phyloP scores from a whole-genome alignment of 2,113 vertebrate species.

The Phalacrocorax pelagicus region DNA sequence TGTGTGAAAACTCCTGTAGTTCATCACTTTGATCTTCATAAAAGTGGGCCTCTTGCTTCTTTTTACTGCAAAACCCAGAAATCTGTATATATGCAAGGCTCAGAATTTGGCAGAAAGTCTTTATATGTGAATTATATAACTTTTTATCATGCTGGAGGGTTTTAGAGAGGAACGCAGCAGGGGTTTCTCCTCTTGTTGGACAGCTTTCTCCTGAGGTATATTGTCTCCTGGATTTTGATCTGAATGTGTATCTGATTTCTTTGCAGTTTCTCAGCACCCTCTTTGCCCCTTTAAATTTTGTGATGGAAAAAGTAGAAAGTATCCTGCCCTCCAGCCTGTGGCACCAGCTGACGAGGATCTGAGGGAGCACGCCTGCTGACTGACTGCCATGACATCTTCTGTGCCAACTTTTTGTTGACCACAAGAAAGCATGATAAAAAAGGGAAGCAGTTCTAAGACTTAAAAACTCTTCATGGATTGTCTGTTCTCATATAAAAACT shows the following conservation, averaged over 20 bases:
- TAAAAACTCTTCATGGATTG: conserved; percentile 77
- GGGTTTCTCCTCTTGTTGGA: background rate
- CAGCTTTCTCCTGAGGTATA: background rate
- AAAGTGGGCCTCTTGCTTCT: background rate
- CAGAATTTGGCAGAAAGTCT: background rate
- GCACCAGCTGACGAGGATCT: conserved; percentile 98
- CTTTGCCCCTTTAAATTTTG: conserved; percentile 97
- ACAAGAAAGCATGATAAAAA: conserved; percentile 79
- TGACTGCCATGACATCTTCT: conserved; percentile 68
- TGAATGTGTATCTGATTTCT: conserved; percentile 42
- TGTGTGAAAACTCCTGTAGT: background rate
- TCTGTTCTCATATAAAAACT: conserved; percentile 86
- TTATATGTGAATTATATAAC: fast-evolving
- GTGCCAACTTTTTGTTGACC: conserved; percentile 81
- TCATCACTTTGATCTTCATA: background rate
- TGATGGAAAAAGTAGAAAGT: conserved; percentile 99
- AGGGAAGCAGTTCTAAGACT: conserved; percentile 76
- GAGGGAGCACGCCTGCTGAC: conserved; percentile 35
- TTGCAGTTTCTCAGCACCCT: conserved; percentile 96
- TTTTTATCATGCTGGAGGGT: background rate
- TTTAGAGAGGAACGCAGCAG: background rate
- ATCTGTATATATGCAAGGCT: background rate
- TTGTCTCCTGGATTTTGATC: background rate
- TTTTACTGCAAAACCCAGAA: background rate
- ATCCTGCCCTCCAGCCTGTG: conserved; percentile 97